A percentile compares a stretch with the other conserved stretches of the same genome.
Conservation (phyloP, 2,797 vertebrate species). For the Spheniscus humboldti region DNA sequence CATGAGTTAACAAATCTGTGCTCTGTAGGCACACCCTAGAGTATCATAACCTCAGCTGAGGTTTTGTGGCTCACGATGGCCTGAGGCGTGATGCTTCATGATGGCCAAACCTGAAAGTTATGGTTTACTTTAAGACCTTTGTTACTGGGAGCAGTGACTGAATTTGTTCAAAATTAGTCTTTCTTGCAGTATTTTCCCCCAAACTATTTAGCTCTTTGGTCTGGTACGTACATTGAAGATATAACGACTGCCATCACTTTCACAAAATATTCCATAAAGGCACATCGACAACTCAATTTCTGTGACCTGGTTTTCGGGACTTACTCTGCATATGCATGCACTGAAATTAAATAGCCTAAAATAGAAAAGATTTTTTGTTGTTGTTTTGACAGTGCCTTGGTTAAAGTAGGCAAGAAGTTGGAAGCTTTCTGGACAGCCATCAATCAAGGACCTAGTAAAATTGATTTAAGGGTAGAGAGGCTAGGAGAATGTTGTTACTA, state of each 20-base stretch:
- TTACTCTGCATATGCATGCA: neutral
- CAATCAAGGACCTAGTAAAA: neutral
- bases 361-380: neutral
- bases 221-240: neutral
- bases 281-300: neutral
- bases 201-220: neutral
- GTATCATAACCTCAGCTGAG: constrained; percentile 53
- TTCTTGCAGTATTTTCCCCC: neutral
- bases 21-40: constrained; percentile 34
- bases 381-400: neutral
- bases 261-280: neutral
- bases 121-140: constrained; percentile 62
- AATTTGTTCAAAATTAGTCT: constrained; percentile 21
- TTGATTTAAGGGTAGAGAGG: neutral
- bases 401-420: neutral
- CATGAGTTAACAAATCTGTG: constrained; percentile 60
- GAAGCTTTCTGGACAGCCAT: neutral
- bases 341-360: neutral
- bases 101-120: constrained; percentile 38
- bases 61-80: constrained; percentile 41
- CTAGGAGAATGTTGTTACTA: neutral
- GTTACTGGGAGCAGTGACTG: neutral
- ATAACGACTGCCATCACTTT: neutral
- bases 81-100: constrained; percentile 13
- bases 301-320: neutral